Evolutionary conservation across 2,888 invertebrate genomes (phyloP).

Genomic region (Troilus luridus): DNA sequence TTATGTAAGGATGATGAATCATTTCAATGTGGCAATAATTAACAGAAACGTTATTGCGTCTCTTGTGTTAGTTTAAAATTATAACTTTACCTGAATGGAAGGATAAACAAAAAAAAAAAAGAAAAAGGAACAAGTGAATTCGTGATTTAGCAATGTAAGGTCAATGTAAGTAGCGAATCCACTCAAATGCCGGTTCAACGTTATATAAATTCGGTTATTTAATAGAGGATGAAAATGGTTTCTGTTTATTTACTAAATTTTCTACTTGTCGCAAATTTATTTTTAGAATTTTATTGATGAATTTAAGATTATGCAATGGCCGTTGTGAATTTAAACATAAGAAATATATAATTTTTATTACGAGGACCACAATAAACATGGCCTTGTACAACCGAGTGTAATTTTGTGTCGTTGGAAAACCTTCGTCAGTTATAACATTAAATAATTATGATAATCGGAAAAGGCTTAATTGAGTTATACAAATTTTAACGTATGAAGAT

Average conservation of each 20-base stretch:
- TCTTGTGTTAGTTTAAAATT: not conserved
- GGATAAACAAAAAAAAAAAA: not conserved
- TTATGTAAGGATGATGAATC: not conserved
- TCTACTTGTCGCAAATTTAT: not conserved
- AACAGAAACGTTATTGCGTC: not conserved
- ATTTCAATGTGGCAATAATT: not conserved
- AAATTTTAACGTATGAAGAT: no score
- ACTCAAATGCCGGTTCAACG: slow-evolving; percentile 19
- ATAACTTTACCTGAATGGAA: not conserved
- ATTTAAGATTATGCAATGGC: not conserved
- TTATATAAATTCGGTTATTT: slow-evolving; percentile 41
- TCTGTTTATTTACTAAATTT: slow-evolving; percentile 15
- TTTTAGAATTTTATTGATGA: not conserved
- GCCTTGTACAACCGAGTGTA: no score
- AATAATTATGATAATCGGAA: no score
- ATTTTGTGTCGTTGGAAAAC: no score
- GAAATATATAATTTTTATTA: no score
- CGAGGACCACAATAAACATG: no score
- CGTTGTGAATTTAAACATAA: no score
- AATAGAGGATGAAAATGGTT: slow-evolving; percentile 19
- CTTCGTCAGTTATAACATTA: no score
- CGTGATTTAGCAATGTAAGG: slow-evolving; percentile 37
- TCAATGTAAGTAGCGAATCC: slow-evolving; percentile 28
- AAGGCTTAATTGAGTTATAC: no score
- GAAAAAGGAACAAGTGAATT: not conserved